Percentiles rank a stretch among this genome's conserved stretches.
phyloP scores from a whole-genome alignment of 2,888 invertebrate species.

The Erannis defoliaria region DNA sequence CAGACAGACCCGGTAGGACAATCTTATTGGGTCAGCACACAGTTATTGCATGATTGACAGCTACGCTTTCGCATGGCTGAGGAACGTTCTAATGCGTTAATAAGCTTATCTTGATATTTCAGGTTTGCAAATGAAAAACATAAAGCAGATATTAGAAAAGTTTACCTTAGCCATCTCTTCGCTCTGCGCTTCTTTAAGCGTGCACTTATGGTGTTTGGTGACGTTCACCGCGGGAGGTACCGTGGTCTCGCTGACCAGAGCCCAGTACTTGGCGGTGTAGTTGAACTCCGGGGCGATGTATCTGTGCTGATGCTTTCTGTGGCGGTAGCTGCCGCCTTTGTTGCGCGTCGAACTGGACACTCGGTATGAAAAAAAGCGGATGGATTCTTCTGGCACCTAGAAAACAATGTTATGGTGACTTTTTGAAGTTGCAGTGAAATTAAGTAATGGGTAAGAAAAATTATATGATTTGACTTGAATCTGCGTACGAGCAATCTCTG shows the following conservation, averaged over 20 bases:
- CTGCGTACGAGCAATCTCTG: too few relatives aligned
- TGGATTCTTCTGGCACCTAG: conserved; percentile 76
- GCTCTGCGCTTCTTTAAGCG: conserved; percentile 74
- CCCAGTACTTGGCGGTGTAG: conserved; percentile 81
- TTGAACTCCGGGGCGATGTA: conserved; percentile 82
- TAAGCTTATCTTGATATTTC: too few relatives aligned
- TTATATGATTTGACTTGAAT: too few relatives aligned
- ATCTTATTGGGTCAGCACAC: too few relatives aligned
- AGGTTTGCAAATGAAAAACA: too few relatives aligned
- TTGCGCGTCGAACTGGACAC: conserved; percentile 80
- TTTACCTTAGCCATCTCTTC: conserved; percentile 78
- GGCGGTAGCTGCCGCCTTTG: conserved; percentile 78
- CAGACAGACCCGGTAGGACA: too few relatives aligned
- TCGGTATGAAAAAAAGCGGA: conserved; percentile 78
- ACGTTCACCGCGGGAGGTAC: conserved; percentile 62
- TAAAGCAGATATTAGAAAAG: background rate
- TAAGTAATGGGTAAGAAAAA: too few relatives aligned
- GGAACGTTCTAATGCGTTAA: too few relatives aligned
- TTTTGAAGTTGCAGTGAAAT: too few relatives aligned
- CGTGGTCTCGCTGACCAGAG: conserved; percentile 78
- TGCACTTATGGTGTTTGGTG: conserved; percentile 77
- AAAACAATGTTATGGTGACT: background rate
- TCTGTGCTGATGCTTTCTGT: conserved; percentile 78
- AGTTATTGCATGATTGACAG: too few relatives aligned
- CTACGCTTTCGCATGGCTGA: too few relatives aligned